Percentiles rank a stretch among this genome's conserved stretches.
Evolutionary conservation across 2,797 vertebrate species (phyloP).

Genomic region (Danio choprae): DNA sequence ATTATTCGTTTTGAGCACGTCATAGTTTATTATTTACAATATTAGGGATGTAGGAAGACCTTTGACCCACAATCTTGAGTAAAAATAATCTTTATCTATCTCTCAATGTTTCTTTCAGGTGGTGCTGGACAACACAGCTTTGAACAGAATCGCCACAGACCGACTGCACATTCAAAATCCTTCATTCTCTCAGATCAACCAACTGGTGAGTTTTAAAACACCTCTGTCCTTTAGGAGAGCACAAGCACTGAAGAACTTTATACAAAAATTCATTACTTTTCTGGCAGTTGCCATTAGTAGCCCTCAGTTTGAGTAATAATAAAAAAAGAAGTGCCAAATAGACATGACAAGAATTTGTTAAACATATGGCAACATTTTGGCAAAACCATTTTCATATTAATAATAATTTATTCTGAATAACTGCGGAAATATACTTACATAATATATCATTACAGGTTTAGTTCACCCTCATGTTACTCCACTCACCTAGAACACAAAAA

Average conservation of each 20-base stretch:
- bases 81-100: not conserved
- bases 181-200: conserved; percentile 97
- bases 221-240: not conserved
- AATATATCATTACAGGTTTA: too few relatives aligned
- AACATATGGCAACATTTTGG: too few relatives aligned
- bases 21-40: not conserved
- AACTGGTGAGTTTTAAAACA: conserved; percentile 85
- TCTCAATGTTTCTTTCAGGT: conserved; percentile 78
- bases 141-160: conserved; percentile 96
- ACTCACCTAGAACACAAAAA: too few relatives aligned
- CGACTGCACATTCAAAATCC: conserved; percentile 96
- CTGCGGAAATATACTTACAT: too few relatives aligned
- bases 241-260: not conserved
- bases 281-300: not conserved
- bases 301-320: not conserved
- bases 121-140: conserved; percentile 94
- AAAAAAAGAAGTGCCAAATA: not conserved
- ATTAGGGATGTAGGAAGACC: not conserved
- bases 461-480: too few relatives aligned
- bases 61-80: not conserved
- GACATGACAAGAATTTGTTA: not conserved
- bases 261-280: not conserved
- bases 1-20: not conserved
- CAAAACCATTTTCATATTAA: too few relatives aligned
- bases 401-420: too few relatives aligned